These are phyloP conservation scores for Linhomoeus sp. DNA, from an alignment of 2,888 invertebrate genomes.

Conservation along the genomic window DNA sequence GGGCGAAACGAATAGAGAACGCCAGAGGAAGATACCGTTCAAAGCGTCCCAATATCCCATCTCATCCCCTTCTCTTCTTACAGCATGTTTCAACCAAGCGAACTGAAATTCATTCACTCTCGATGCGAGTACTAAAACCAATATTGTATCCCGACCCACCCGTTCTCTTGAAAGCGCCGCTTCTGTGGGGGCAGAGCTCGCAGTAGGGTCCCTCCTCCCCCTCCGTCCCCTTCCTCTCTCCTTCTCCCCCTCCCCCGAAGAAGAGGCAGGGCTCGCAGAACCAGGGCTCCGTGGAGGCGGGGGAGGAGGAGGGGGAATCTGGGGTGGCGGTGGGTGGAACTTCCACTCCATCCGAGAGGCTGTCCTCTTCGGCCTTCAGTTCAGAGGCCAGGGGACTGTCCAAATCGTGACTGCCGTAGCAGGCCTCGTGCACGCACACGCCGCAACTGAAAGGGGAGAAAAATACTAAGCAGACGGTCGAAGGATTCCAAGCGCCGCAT, in stretches of 20 bases:
- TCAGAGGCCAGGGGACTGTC: too few relatives aligned
- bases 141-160: too few relatives aligned
- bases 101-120: too few relatives aligned
- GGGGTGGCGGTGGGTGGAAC: background rate
- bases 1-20: too few relatives aligned
- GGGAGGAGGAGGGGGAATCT: background rate
- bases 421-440: conserved; percentile 21
- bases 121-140: too few relatives aligned
- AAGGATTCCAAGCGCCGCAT: too few relatives aligned
- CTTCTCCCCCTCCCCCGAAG: conserved; percentile 7
- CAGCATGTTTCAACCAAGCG: too few relatives aligned
- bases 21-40: too few relatives aligned
- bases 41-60: too few relatives aligned
- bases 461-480: too few relatives aligned
- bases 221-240: too few relatives aligned
- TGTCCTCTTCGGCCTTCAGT: background rate
- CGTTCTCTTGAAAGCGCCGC: conserved; percentile 74
- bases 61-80: too few relatives aligned
- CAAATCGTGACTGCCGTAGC: conserved; percentile 14
- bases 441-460: conserved; percentile 14
- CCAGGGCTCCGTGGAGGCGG: conserved; percentile 82
- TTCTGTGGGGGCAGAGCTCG: conserved; percentile 73
- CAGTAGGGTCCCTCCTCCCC: conserved; percentile 56
- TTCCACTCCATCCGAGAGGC: background rate
- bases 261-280: conserved; percentile 79